Base-by-base conservation (phyloP, 2,888 invertebrate species). In the Trissoscelio sp. region DNA sequence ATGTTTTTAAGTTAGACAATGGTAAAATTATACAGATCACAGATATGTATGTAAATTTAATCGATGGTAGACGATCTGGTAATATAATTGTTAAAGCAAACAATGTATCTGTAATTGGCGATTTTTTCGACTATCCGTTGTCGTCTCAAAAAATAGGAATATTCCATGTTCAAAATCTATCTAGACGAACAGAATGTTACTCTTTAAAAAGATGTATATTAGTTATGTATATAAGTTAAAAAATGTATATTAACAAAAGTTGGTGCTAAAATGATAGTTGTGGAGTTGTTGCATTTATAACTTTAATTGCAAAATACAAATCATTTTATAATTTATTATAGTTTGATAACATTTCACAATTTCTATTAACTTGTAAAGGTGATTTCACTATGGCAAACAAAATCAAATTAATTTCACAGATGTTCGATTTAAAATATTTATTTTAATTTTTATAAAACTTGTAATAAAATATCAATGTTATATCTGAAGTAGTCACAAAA, bases 11-110 rank as follows among this genome's bases (percentile, higher is more conserved):
- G 6, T 39, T 46, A 46, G 46, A 46, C 24, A 11, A 62, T 31
- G 34, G 18, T 31, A 18, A 4, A 62, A 46, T 62, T 62, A 46
- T 62, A 7, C 3, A 20, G n/a, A 46, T 46, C 3, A 46, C 4
- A 18, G n/a, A 62, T 16, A 62, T 62, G n/a, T 62, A 31, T 20
- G 20, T 62, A 9, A 20, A n/a, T 39, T 22, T 24, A 62, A 12
- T 18, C 0, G 12, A 46, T 22, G 31, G 46, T 20, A 14, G 31
- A 12, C 46, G 11, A 18, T 5, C 39, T 9, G 62, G 62, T 16
- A 31, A 62, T 22, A 31, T 62, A 31, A 62, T 62, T 28, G 20
- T 62, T 31, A 62, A 46, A 46, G 62, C 39, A 12, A 62, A 46
- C 18, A 46, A 7, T 18, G 3, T 62, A 31, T 3, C 22, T 46